Base-by-base conservation (phyloP, 2,797 vertebrate genomes). In the Steatocranus sp. region DNA sequence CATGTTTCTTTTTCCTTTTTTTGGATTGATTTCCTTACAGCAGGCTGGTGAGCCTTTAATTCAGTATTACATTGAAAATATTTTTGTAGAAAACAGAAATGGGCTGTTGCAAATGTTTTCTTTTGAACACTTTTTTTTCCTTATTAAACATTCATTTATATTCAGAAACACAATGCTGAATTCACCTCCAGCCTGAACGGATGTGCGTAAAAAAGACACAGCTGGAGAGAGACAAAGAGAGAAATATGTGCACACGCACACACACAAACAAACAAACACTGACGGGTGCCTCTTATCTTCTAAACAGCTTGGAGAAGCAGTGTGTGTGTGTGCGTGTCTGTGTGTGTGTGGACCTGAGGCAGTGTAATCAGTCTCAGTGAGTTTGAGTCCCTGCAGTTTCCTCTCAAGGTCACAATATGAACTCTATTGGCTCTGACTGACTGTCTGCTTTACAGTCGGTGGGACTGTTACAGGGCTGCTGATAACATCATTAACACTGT, bases 351-450 rank as follows among this genome's bases (percentile, higher is more conserved):
- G 18, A 83, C 82, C 87, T 86, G 83, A 81, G 79, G 86, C 75
- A 14, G 66, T 75, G 81, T 80, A 80, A 83, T 88, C 82, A 78
- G 83, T 84, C 78, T 79, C 36, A 17, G 17, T 63, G 80, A 87
- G 78, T 61, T 75, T 25, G 10, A 54, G 54, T 83, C 82, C 82
- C 75, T 88, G 76, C 80, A 58, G 87, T 75, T 88, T 90, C 76
- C 82, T 84, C 81, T 88, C 81, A 86, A 87, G 86, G 90, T 87
- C 80, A 84, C 75, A 20, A 43, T 20, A 49, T 87, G 85, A 83
- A 58, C 83, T 77, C 8, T 79, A n/a, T 46, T 27, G 78, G 75
- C 68, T 79, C 68, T n/a, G 50, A 68, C 63, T 43, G 27, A 34
- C 56, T 61, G 30, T 61, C 46, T 66, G 20, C 20, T 27, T 73